phyloP scores from a whole-genome alignment of 2,797 vertebrate species.

The Lacerta viridis region DNA sequence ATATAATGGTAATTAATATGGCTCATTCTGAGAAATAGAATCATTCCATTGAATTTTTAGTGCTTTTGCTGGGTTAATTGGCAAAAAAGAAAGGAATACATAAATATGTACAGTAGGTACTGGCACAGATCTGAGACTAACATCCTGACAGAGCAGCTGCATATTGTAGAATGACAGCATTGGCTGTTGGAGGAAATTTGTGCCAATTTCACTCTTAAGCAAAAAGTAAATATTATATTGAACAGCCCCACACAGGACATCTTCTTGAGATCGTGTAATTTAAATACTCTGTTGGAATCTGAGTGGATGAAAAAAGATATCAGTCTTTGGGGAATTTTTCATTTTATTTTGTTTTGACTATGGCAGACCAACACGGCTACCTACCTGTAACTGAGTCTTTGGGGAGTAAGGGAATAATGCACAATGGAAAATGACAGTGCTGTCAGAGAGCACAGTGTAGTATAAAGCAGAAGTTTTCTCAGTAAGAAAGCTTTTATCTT shows the following conservation, averaged over 20 bases:
- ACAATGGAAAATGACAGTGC: background rate
- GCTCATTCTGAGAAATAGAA: background rate
- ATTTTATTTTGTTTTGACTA: too few species aligned
- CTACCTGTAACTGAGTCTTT: background rate
- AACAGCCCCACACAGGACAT: background rate
- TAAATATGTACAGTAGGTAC: background rate
- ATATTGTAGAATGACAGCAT: background rate
- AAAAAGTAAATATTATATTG: background rate
- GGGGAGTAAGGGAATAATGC: background rate
- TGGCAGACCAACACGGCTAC: too few species aligned
- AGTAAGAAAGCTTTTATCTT: too few species aligned
- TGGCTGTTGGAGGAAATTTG: background rate
- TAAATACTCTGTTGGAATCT: background rate
- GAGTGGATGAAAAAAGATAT: background rate
- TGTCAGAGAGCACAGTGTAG: too few species aligned
- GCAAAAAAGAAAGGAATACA: background rate
- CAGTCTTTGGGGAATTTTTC: background rate
- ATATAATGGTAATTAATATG: slow-evolving; percentile 1
- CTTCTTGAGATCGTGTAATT: background rate
- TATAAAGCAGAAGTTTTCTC: too few species aligned
- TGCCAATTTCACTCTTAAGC: background rate
- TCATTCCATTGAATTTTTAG: background rate
- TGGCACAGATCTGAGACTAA: background rate
- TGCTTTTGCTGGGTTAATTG: background rate
- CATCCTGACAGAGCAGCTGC: background rate